Evolutionary conservation across 2,888 invertebrate species (phyloP).

Genomic region (Drosophila algonquin): DNA sequence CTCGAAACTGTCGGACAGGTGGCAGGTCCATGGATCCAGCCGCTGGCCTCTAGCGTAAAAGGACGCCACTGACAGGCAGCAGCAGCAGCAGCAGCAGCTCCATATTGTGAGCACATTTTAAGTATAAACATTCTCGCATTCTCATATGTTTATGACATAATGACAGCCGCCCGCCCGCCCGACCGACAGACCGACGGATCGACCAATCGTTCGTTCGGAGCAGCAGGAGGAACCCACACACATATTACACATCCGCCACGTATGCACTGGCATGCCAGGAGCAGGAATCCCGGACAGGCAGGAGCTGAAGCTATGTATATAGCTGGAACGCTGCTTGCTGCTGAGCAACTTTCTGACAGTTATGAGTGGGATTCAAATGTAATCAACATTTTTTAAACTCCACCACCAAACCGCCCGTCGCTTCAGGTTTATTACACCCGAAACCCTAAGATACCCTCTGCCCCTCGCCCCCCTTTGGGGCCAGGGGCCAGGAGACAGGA

Average conservation of each 20-base stretch:
- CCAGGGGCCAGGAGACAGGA: constrained; percentile 2
- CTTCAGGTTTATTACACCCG: constrained; percentile 12
- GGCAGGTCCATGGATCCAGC: constrained; percentile 19
- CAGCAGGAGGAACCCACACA: constrained; percentile 5
- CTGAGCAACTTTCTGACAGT: constrained; percentile 67
- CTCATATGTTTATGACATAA: constrained; percentile 74
- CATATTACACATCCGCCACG: constrained; percentile 49
- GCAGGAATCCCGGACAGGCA: constrained; percentile 12
- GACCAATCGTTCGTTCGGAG: constrained; percentile 39
- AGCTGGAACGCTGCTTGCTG: constrained; percentile 18
- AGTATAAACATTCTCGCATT: constrained; percentile 48
- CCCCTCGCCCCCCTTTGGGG: background rate
- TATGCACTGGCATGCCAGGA: constrained; percentile 17
- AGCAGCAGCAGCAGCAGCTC: constrained; percentile 11
- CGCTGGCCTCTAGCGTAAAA: constrained; percentile 25
- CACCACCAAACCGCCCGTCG: constrained; percentile 31
- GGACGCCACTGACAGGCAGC: constrained; percentile 37
- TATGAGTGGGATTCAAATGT: constrained; percentile 78
- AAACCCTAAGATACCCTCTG: background rate
- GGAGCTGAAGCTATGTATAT: background rate
- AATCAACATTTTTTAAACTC: constrained; percentile 67
- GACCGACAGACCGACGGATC: too few species aligned
- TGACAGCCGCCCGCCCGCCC: constrained; percentile 50
- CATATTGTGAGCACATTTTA: constrained; percentile 60
- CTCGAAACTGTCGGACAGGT: constrained; percentile 42